phyloP scores from a whole-genome alignment of 2,797 vertebrate species.

The Rhinella marina region DNA sequence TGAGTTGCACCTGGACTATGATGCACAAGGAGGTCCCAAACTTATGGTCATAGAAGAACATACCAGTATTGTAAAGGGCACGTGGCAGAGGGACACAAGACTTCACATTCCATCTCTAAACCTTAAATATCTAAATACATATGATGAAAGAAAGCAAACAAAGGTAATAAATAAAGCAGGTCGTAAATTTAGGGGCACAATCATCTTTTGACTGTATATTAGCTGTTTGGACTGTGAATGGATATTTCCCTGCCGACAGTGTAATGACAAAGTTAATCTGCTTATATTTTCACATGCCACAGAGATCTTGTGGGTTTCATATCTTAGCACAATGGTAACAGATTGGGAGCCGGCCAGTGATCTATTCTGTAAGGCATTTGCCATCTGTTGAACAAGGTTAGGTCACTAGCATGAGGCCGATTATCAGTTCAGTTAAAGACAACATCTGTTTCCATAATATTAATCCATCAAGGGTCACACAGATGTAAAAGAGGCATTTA shows the following conservation, averaged over 20 bases:
- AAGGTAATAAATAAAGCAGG: no score
- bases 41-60: no score
- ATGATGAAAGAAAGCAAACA: no score
- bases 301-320: background rate
- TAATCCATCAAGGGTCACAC: constrained; percentile 23
- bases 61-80: no score
- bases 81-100: no score
- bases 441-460: constrained; percentile 13
- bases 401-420: background rate
- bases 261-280: background rate
- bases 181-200: no score
- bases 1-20: no score
- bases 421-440: background rate
- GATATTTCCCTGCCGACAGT: background rate
- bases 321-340: background rate
- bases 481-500: constrained; percentile 3
- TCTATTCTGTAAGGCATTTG: background rate
- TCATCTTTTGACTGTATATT: no score
- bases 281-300: background rate
- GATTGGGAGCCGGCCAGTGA: background rate
- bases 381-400: constrained; percentile 48
- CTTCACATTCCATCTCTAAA: no score
- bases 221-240: no score
- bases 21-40: no score
- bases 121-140: no score